phyloP scores from a whole-genome alignment of 2,888 invertebrate genomes.

The Nomada hirtipes region DNA sequence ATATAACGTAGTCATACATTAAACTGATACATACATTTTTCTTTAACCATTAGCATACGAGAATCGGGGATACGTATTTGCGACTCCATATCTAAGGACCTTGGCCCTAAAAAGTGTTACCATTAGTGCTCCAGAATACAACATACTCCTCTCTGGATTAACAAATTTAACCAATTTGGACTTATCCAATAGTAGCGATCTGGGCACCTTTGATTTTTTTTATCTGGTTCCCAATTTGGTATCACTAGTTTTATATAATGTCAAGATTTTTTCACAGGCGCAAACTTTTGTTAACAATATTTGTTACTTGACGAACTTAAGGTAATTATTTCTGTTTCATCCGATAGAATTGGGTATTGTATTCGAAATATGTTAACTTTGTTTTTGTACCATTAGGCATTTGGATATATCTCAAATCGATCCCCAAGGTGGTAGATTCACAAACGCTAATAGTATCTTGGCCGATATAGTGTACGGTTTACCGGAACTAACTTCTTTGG shows the following conservation, averaged over 20 bases:
- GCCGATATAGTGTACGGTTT: constrained; percentile 90
- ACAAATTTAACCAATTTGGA: constrained; percentile 89
- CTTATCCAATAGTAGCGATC: constrained; percentile 88
- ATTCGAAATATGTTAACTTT: constrained; percentile 3
- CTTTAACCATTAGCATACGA: constrained; percentile 74
- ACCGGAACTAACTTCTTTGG: constrained; percentile 91
- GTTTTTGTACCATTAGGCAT: constrained; percentile 84
- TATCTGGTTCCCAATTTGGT: constrained; percentile 88
- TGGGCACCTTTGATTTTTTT: constrained; percentile 89
- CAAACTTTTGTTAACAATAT: constrained; percentile 78
- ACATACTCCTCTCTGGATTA: constrained; percentile 87
- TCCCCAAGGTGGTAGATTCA: constrained; percentile 90
- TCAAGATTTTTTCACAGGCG: constrained; percentile 84
- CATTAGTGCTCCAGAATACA: constrained; percentile 85
- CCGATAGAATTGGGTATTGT: constrained; percentile 13
- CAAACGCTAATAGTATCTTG: constrained; percentile 90
- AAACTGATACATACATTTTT: constrained; percentile 18
- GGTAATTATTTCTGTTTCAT: constrained; percentile 78
- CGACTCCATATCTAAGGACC: constrained; percentile 87
- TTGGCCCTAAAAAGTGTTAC: constrained; percentile 86
- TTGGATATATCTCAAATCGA: constrained; percentile 94
- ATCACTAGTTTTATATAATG: constrained; percentile 93
- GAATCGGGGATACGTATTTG: constrained; percentile 85
- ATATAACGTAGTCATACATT: neutral
- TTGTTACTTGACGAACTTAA: constrained; percentile 84